Evolutionary conservation across 2,113 vertebrate species (phyloP), one percentile per base, ranked within the genome.

Genomic region (Eulemur rufifrons): DNA sequence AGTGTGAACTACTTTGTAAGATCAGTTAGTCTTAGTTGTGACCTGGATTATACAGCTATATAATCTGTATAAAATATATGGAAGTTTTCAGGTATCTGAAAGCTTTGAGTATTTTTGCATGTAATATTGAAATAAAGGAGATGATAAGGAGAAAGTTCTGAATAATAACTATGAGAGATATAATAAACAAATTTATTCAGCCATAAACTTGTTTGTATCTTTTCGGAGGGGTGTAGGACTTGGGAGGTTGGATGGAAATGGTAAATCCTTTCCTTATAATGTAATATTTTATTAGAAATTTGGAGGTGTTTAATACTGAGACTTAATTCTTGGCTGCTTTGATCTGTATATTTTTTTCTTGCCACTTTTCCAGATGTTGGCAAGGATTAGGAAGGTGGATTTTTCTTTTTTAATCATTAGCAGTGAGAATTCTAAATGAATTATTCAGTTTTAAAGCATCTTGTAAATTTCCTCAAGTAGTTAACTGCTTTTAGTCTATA

Each of bases 1-100:
- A 94, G 63, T 84, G 39, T 97, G 92, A 96, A 96, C 66, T 81
- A 54, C 86, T 95, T 91, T 81, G 64, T 89, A 81, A 91, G 47
- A 78, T 88, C 47, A 50, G 20, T 82, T 71, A 73, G 69, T 92
- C 50, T 77, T 83, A 56, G 52, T 93, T 89, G 63, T 96, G 27
- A 32, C 39, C 71, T 92, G 81, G 34, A 85, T 86, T 96, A 27
- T 74, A 85, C 59, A 92, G 56, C 37, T 69, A 47, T 25, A 54
- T 52, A 25, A 59, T 64, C 37, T 89, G 23, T 78, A 29, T 85
- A 85, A 45, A 61, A 27, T 59, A 76, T 42, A 17, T 74, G 18
- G 11, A 61, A 69, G 21, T 54, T 84, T 82, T 42, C 23, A 93
- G 39, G 47, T 92, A 64, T 90, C 64, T 86, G 47, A 92, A 81